Base-by-base conservation (phyloP, 1,140 invertebrate species). In the Drosophila hydei region DNA sequence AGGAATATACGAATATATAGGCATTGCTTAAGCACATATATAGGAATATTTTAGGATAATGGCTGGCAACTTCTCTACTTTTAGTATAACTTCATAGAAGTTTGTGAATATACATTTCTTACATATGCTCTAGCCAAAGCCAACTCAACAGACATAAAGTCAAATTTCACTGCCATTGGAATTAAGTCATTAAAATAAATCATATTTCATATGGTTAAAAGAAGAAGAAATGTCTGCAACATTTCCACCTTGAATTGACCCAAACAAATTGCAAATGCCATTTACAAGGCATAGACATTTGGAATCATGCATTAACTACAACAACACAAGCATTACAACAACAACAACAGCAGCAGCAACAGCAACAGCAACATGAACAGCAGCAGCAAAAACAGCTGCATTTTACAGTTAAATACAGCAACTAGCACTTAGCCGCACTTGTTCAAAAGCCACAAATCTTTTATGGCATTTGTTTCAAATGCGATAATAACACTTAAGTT, bases 401-500 rank as follows among this genome's bases (percentile, higher is more conserved):
- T 70, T 60, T 33, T 63, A 38, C 33, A 55, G 56, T 62, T 54
- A 50, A 25, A 45, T 63, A 76, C 71, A 77, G 71, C 74, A 64
- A 77, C 64, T 69, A 64, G 79, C 60, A 63, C 73, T 72, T 70
- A 80, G 81, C 55, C 38, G 48, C 61, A 43, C 61, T 83, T 73
- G 64, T 70, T 73, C 56, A 62, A 81, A 69, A 70, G 77, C 77
- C 70, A 75, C 79, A 77, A 74, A 77, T 77, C 70, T 77, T 74
- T 74, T 74, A 62, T 87, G 81, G 67, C 74, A 85, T 81, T 87
- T 85, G 81, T 70, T 74, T 71, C 59, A 72, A 61, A 75, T 88
- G 80, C 81, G 81, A 87, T 87, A 85, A 81, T 81, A 78, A 73
- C 81, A 87, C 83, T 85, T 81, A 81, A 87, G 63, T 75, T 79